Evolutionary conservation across 2,888 invertebrate genomes (phyloP), one percentile per base, ranked within the genome.

Genomic region (Ornithoptera alexandrae): DNA sequence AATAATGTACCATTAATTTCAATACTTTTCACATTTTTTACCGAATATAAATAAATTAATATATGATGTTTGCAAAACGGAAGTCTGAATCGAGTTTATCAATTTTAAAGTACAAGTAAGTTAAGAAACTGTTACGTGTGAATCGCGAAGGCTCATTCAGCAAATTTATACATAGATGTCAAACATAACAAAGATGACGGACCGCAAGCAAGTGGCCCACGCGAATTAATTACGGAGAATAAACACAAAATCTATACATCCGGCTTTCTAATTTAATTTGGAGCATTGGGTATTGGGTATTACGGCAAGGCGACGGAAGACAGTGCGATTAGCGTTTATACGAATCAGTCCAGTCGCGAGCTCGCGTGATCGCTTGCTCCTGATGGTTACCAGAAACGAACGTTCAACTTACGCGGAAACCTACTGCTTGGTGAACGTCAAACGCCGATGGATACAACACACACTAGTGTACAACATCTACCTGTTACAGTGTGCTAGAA

Each of bases 181-280:
- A 76, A 24, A 73, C 74, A 79, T 87, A 86, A 87, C 87, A 86
- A 82, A 88, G 87, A 86, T 84, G 87, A 84, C 85, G 84, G 83
- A 78, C 84, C 83, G 81, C 81, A 76, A 79, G 86, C 88, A 87
- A 90, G 89, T 90, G 89, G 82, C 89, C 86, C 88, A 88, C 88
- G 87, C 85, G 78, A 84, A 87, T 87, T 90, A 89, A 89, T 89
- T 88, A 86, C 82, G 79, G 77, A 78, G 78, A 79, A 81, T 79
- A 79, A 79, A 78, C 82, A 81, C 81, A 83, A 86, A 86, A 84
- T 81, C 78, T 77, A 79, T 79, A 78, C 75, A 82, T 87, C 86
- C 88, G 85, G 82, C 89, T 90, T 89, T 89, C 88, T 87, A 87
- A 87, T 86, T 84, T 83, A 86, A 89, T 85, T 85, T 84, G 80